Evolutionary conservation across 2,888 invertebrate species (phyloP), one percentile per base, ranked within the genome.

Genomic region (Troides oblongomaculatus): DNA sequence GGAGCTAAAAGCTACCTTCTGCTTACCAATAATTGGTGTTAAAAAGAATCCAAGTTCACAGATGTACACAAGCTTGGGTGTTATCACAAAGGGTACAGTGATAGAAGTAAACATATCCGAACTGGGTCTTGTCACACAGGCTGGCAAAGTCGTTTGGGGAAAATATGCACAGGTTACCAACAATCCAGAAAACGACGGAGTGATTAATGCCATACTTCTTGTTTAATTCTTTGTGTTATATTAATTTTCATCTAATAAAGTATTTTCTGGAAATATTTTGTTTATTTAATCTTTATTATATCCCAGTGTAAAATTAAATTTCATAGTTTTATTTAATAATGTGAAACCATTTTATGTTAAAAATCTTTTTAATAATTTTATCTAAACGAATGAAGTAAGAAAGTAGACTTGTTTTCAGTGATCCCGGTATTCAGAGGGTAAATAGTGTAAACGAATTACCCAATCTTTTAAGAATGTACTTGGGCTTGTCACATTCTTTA

Each of bases 101-200:
- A 96, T 99, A 71, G 99, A 99, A 94, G 97, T 99, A 0, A 99
- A 99, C 85, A 98, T 99, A 78, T 99, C 98, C 8, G 99, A 99
- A 90, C 93, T 99, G 73, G 99, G 99, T 93, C 93, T 99, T 73
- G 99, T 99, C 1, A 99, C 99, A 0, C 99, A 99, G 86, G 97
- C 98, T 12, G 99, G 99, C 72, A 99, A 99, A 94, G 99, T 99
- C 63, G 98, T 99, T 0, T 99, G 99, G 99, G 99, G 99, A 71
- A 99, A 99, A 93, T 99, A 98, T 86, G 99, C 99, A 0, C 99
- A 99, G 90, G 99, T 99, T 23, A 99, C 99, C 0, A 99, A 99
- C 89, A 98, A 99, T 92, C 99, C 99, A 0, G 99, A 99, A 89
- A 99, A 99, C 91, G 99, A 99, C 94, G 99, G 99, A 23, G 99